Evolutionary conservation across 1,140 invertebrate species (phyloP), one percentile per base, ranked within the genome.

Genomic region (Caenorhabditis inopinata): DNA sequence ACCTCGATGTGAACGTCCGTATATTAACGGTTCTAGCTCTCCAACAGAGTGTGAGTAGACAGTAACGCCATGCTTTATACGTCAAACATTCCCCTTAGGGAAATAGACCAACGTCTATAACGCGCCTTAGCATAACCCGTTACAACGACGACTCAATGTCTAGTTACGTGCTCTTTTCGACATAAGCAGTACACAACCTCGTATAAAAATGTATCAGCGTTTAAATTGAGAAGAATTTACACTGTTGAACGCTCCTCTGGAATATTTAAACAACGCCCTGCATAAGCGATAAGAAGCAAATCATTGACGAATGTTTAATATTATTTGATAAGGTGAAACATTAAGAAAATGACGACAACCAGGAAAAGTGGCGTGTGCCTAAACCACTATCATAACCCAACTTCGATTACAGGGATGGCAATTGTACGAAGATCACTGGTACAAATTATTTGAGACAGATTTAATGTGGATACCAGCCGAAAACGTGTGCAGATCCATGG

Each of bases 381-480:
- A n/a, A n/a, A n/a, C n/a, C n/a, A n/a, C n/a, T n/a, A n/a, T n/a
- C n/a, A n/a, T n/a, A n/a, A n/a, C n/a, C n/a, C n/a, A n/a, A n/a
- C n/a, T n/a, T 14, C 6, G 35, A 81, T 46, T 81, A 21, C 46
- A 86, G 86, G 80, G 82, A 27, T 86, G 85, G 85, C 53, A 82
- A 74, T 73, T 87, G 18, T 85, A 84, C 73, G 73, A 68, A 27
- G 73, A 74, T 32, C 75, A 86, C 74, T 86, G 85, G 85, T 86
- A 86, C 53, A 75, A 79, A 18, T 49, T 87, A 46, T 87, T 87
- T 58, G 86, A 86, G 58, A 73, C 86, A 7, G 85, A 86, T 74
- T 32, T 86, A 46, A 85, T 85, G 83, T 87, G 86, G 85, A 76
- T 86, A 58, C 83, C 83, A 38, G 85, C 86, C 0, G 86, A 87